phyloP scores from a whole-genome alignment of 2,888 invertebrate species.

The Sesamia inferens region DNA sequence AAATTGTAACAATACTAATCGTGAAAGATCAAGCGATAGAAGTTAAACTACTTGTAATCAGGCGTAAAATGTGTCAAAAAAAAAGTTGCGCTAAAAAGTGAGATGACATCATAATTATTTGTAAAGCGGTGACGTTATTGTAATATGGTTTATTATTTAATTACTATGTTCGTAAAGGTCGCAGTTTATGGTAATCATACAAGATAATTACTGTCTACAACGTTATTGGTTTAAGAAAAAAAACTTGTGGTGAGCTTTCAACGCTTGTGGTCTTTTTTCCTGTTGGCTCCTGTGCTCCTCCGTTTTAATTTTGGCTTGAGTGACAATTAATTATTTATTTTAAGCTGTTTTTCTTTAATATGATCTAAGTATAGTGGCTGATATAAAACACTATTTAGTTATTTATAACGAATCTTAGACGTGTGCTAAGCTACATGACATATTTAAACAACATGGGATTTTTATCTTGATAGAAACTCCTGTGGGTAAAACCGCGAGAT shows the following conservation, averaged over 20 bases:
- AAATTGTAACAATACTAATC: constrained; percentile 57
- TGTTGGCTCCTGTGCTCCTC: constrained; percentile 10
- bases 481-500: too few species aligned
- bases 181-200: constrained; percentile 18
- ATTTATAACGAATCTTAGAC: background rate
- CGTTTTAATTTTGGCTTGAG: background rate
- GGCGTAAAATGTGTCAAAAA: constrained; percentile 49
- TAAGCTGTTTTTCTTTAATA: background rate
- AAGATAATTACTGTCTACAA: constrained; percentile 34
- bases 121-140: constrained; percentile 40
- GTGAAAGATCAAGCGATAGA: constrained; percentile 46
- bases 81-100: constrained; percentile 54
- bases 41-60: constrained; percentile 45
- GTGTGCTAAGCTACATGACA: background rate
- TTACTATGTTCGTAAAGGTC: constrained; percentile 18
- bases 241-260: background rate
- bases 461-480: too few species aligned
- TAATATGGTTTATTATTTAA: constrained; percentile 29
- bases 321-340: background rate
- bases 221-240: constrained; percentile 10
- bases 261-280: constrained; percentile 5
- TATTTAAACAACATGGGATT: too few species aligned
- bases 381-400: background rate
- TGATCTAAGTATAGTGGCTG: too few species aligned
- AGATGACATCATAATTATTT: constrained; percentile 61